A percentile compares a stretch with the other conserved stretches of the same genome.
These are phyloP conservation scores for Hippoglossus stenolepis DNA, from an alignment of 2,113 vertebrate species.

Conservation along the genomic window DNA sequence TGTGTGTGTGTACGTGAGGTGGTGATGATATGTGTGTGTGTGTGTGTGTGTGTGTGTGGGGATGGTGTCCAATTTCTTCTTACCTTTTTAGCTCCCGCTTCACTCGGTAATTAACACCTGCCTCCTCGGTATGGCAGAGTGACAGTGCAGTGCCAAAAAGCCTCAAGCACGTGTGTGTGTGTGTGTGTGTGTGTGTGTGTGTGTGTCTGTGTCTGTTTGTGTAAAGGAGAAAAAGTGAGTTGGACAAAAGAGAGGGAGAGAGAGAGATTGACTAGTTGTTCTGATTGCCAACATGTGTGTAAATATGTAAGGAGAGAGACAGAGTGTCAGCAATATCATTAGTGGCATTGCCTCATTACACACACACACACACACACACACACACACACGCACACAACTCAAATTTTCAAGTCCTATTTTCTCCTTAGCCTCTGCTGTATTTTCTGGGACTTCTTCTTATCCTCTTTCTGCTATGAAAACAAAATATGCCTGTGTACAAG, in stretches of 20 bases:
- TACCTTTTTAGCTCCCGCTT: constrained; percentile 74
- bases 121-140: constrained; percentile 62
- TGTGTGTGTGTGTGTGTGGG: constrained; percentile 12
- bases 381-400: not conserved
- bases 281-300: constrained; percentile 45
- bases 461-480: not conserved
- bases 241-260: not conserved
- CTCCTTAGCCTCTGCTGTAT: constrained; percentile 64
- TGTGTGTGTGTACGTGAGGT: constrained; percentile 29
- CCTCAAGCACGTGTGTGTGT: constrained; percentile 11
- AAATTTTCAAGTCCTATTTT: constrained; percentile 53
- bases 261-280: constrained; percentile 37
- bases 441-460: constrained; percentile 64
- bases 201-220: not conserved
- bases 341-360: constrained; percentile 37
- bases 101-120: constrained; percentile 82
- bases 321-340: constrained; percentile 54
- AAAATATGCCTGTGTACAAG: not conserved
- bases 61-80: constrained; percentile 56
- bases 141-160: constrained; percentile 15
- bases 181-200: constrained; percentile 7
- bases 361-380: constrained; percentile 20
- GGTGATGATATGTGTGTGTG: not conserved
- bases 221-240: constrained; percentile 6
- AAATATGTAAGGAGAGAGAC: constrained; percentile 45